Percentiles rank a stretch among this genome's conserved stretches.
phyloP scores from a whole-genome alignment of 2,888 invertebrate species.

The Acrobasis repandana region DNA sequence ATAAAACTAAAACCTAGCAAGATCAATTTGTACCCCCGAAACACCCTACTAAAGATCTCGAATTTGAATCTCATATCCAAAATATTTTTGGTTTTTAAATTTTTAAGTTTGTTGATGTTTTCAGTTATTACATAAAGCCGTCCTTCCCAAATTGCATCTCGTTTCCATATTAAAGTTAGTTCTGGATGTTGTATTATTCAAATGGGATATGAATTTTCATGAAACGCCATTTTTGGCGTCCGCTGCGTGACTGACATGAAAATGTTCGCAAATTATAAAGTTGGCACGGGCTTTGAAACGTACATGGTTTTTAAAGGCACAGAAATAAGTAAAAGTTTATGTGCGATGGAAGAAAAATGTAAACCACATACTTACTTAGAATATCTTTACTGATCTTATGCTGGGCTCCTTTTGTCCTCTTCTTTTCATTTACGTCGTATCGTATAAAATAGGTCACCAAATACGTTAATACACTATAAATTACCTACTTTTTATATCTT shows the following conservation, averaged over 20 bases:
- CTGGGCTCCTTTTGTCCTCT: no score
- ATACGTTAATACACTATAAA: no score
- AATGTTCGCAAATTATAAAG: background rate
- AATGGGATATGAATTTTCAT: slow-evolving; percentile 16
- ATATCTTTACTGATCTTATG: no score
- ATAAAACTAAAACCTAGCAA: no score
- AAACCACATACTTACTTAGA: no score
- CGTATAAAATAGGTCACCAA: no score
- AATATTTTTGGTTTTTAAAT: no score
- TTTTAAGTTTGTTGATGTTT: background rate
- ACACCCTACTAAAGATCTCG: no score
- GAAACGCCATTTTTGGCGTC: slow-evolving; percentile 4
- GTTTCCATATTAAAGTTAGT: slow-evolving; percentile 14
- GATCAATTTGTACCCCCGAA: no score
- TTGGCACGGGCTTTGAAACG: background rate
- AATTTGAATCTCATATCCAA: no score
- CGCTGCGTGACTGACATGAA: slow-evolving; percentile 3
- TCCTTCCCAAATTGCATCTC: slow-evolving; percentile 14
- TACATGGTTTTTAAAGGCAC: background rate
- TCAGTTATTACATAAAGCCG: slow-evolving; percentile 1
- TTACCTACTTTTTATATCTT: no score
- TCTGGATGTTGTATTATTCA: slow-evolving; percentile 16
- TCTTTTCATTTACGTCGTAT: no score
- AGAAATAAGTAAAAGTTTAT: background rate
- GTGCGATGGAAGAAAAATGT: background rate